Evolutionary conservation across 2,888 invertebrate species (phyloP), one percentile per base, ranked within the genome.

Genomic region (Leptarthrus brevirostris): DNA sequence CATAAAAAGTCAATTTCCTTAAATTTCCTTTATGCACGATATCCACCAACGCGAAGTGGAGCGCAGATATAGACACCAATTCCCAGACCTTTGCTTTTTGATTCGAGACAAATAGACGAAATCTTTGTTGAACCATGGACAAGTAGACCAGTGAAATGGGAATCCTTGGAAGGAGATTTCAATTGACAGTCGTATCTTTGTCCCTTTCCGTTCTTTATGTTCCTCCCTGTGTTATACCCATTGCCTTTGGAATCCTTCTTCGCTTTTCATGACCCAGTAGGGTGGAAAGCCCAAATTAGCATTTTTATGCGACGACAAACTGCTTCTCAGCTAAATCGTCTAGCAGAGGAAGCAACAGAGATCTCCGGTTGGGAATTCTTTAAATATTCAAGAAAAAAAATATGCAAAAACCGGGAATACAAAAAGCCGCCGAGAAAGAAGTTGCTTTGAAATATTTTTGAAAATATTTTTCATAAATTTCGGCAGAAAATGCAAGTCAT

Each of bases 291-390:
- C 52, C 69, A 69, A 69, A 69, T 69, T 69, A 69, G 69, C 69
- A 69, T 69, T 69, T 69, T 69, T 69, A 69, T 69, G 52, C 52
- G 16, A 52, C 52, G 69, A 69, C 69, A 69, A 69, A 69, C 69
- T 69, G 69, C 34, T 69, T 52, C 52, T 30, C 16, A 52, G 52
- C 69, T 8, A 69, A 69, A 69, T 34, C 34, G 69, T 52, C 49
- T 69, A 52, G 52, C 24, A 52, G 36, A 69, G 49, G 69, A 69
- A 69, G 69, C 69, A 69, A 69, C 69, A 69, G 52, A 30, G 52
- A 69, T 69, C 69, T 69, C 49, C 69, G 30, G 10, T 16, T 12
- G 30, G 30, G 69, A 34, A 52, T 69, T 49, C 20, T 52, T 52
- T 52, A 52, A 69, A 49, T 47, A 49, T 66, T 66, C 49, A 66